These are phyloP conservation scores for Pantherophis guttatus DNA, from an alignment of 2,113 vertebrate species.

Conservation along the genomic window DNA sequence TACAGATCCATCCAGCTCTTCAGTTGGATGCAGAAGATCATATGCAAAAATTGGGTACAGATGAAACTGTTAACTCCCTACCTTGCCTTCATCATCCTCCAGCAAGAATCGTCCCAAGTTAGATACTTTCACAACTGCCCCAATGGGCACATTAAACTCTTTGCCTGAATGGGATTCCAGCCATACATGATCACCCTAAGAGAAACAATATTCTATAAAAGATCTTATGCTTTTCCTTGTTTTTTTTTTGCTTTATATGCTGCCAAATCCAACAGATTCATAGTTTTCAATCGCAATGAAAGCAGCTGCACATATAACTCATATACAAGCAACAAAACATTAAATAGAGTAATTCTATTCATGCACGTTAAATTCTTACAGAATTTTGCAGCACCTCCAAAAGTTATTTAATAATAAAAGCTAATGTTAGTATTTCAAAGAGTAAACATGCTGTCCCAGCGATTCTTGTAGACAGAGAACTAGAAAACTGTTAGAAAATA, in stretches of 20 bases:
- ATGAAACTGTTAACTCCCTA: slow-evolving; percentile 54
- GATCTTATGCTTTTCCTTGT: neutral
- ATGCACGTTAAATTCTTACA: neutral
- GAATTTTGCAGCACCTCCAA: neutral
- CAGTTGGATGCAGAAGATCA: neutral
- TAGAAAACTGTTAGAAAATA: neutral
- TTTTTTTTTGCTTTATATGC: neutral
- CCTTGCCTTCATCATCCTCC: slow-evolving; percentile 94
- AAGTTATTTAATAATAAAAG: neutral
- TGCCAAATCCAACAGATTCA: neutral
- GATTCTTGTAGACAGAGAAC: neutral
- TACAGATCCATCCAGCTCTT: neutral
- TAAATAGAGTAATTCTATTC: neutral
- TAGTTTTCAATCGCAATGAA: neutral
- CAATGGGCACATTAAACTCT: slow-evolving; percentile 76
- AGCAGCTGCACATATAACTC: neutral
- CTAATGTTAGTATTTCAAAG: neutral
- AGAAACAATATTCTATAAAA: slow-evolving; percentile 7
- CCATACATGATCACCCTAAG: slow-evolving; percentile 94
- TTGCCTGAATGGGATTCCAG: slow-evolving; percentile 67
- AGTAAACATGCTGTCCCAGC: neutral
- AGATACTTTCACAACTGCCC: slow-evolving; percentile 82
- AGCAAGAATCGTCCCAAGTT: slow-evolving; percentile 80
- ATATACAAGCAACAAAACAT: neutral
- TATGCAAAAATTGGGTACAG: neutral